Base-by-base conservation (phyloP, 2,797 vertebrate species). In the Pseudopleuronectes americanus region DNA sequence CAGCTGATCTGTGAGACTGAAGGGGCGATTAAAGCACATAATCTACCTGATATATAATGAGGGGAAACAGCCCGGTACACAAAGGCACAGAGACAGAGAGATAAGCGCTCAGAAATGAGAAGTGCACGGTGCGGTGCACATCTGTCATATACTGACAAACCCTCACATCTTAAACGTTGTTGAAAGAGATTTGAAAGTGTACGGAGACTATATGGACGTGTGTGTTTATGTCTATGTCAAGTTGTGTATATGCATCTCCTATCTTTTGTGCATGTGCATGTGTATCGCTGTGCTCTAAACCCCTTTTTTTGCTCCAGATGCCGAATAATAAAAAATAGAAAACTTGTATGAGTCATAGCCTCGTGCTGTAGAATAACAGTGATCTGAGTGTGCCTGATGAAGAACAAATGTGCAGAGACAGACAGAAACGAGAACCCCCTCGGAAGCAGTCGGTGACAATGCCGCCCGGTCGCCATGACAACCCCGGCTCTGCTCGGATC, bases 401-500 rank as follows among this genome's bases (percentile, higher is more conserved):
- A 71, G 71, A 86, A 76, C 81, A 86, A 88, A 89, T 78, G 77
- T 67, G 77, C 57, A 71, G 74, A 81, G 88, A 89, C 76, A 82
- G 78, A 82, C 71, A 71, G 73, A 31, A 31, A 57, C 47, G 12
- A 76, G 53, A 80, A 74, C 64, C 81, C 81, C 77, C 45, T 22
- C 24, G 45, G 82, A 89, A 91, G 89, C 81, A 81, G 77, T 61
- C 88, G 86, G 87, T 83, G 87, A 92, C 90, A 90, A 90, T 80
- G 76, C 86, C 68, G 79, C 69, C 58, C 28, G 60, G 90, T 94
- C 91, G 74, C 93, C 90, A 93, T 92, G 91, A 81, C 92, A 83
- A 94, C 93, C 93, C 64, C 2, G 0, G 72, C 77, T 81, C 77
- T 31, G 65, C 79, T 17, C 73, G 77, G 67, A 78, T 83, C 26